Evolutionary conservation across 2,888 invertebrate species (phyloP).

Genomic region (Scaptodrosophila latifasciaeformis): DNA sequence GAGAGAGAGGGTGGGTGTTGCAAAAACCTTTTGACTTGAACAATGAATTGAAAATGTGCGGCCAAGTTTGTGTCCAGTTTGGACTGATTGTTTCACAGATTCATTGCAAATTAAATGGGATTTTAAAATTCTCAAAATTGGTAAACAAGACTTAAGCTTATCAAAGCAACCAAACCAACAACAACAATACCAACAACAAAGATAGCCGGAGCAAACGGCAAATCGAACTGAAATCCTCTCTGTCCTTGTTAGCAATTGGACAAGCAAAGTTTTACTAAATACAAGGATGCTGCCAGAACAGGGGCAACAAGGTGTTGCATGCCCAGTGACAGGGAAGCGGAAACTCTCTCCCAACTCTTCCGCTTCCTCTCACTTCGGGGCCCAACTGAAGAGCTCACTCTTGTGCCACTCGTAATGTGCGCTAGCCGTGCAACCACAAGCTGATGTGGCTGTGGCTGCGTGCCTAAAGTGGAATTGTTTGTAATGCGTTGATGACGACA

Average conservation of each 20-base stretch:
- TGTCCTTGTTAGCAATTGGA: neutral
- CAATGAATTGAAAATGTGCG: slow-evolving; percentile 15
- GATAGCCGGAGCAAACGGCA: neutral
- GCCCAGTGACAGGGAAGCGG: neutral
- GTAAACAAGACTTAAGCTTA: slow-evolving; percentile 40
- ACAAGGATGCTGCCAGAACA: neutral
- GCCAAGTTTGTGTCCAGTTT: slow-evolving; percentile 19
- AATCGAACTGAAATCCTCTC: neutral
- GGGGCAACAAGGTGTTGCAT: neutral
- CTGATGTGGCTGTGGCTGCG: slow-evolving; percentile 45
- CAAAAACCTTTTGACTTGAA: slow-evolving; percentile 36
- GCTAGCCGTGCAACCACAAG: slow-evolving; percentile 47
- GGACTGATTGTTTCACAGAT: slow-evolving; percentile 35
- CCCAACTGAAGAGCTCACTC: neutral
- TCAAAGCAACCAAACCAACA: slow-evolving; percentile 17
- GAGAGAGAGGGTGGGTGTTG: too few relatives aligned
- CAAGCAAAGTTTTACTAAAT: neutral
- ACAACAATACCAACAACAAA: slow-evolving; percentile 29
- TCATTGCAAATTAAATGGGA: slow-evolving; percentile 61
- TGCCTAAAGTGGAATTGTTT: slow-evolving; percentile 63
- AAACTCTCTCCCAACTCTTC: neutral
- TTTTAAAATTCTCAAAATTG: slow-evolving; percentile 62
- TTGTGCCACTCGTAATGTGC: slow-evolving; percentile 21
- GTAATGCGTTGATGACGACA: slow-evolving; percentile 55
- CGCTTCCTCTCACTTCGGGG: neutral